These are phyloP conservation scores for Diploscapter pachys DNA, from an alignment of 1,140 invertebrate genomes.

Conservation along the genomic window DNA sequence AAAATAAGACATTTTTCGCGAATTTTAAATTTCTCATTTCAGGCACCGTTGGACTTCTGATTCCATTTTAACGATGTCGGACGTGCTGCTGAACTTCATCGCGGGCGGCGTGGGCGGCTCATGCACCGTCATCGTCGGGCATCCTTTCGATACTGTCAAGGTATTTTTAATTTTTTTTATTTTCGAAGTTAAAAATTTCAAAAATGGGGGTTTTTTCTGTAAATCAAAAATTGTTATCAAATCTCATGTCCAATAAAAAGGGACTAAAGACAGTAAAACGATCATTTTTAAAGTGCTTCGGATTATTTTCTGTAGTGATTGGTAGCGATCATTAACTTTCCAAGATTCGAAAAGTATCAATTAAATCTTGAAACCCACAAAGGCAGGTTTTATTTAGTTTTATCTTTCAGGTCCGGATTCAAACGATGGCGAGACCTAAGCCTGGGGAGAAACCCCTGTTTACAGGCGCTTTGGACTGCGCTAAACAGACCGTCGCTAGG, in stretches of 20 bases:
- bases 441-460: slow-evolving; percentile 76
- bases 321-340: too few relatives aligned
- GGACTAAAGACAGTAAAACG: too few relatives aligned
- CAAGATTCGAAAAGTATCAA: too few relatives aligned
- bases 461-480: slow-evolving; percentile 85
- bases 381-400: slow-evolving; percentile 9
- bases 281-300: too few relatives aligned
- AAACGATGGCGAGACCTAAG: slow-evolving; percentile 79
- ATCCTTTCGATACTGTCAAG: slow-evolving; percentile 80
- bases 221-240: too few relatives aligned
- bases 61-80: slow-evolving; percentile 55
- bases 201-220: too few relatives aligned
- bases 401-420: slow-evolving; percentile 71
- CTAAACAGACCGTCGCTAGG: slow-evolving; percentile 80
- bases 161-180: slow-evolving; percentile 58
- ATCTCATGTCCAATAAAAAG: too few relatives aligned
- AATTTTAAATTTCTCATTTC: too few relatives aligned
- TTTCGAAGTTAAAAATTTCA: background rate
- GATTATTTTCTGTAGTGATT: too few relatives aligned
- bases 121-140: slow-evolving; percentile 86
- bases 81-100: slow-evolving; percentile 86
- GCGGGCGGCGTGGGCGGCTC: slow-evolving; percentile 93
- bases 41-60: background rate
- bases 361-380: too few relatives aligned
- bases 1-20: too few relatives aligned